Percentiles rank a stretch among this genome's conserved stretches.
phyloP scores from a whole-genome alignment of 2,113 vertebrate species.

The Ailurus styani region DNA sequence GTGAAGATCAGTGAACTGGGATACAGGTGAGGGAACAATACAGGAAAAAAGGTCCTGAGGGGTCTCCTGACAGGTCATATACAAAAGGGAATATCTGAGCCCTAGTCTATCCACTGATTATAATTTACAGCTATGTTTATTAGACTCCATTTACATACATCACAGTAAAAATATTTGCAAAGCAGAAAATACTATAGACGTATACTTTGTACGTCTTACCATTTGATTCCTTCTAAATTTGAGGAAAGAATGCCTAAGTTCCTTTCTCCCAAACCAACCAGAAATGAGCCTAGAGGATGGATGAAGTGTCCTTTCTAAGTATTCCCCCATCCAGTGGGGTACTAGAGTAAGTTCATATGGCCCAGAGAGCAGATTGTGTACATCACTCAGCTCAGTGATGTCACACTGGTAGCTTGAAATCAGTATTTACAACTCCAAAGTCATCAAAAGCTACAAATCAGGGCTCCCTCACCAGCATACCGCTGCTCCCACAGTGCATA shows the following conservation, averaged over 20 bases:
- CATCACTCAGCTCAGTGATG: not conserved
- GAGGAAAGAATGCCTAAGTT: not conserved
- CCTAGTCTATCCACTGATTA: not conserved
- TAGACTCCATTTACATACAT: not conserved
- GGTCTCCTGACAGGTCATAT: not conserved
- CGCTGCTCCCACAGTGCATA: not conserved
- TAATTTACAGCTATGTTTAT: not conserved
- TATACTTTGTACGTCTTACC: constrained; percentile 14
- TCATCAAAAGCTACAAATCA: constrained; percentile 17
- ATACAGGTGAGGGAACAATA: not conserved
- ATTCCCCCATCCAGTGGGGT: not conserved
- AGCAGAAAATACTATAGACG: not conserved
- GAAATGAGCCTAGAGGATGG: not conserved
- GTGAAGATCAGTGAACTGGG: not conserved
- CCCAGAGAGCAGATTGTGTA: not conserved
- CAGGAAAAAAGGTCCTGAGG: not conserved
- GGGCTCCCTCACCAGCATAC: not conserved
- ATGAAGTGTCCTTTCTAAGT: not conserved
- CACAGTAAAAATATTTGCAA: constrained; percentile 23
- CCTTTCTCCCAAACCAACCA: not conserved
- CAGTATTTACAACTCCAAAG: not conserved
- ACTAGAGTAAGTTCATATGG: not conserved
- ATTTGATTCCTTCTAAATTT: constrained; percentile 37
- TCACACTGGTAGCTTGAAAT: not conserved
- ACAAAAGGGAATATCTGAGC: not conserved